These are phyloP conservation scores for Hyalella azteca DNA, from an alignment of 2,888 invertebrate species.

Conservation along the genomic window DNA sequence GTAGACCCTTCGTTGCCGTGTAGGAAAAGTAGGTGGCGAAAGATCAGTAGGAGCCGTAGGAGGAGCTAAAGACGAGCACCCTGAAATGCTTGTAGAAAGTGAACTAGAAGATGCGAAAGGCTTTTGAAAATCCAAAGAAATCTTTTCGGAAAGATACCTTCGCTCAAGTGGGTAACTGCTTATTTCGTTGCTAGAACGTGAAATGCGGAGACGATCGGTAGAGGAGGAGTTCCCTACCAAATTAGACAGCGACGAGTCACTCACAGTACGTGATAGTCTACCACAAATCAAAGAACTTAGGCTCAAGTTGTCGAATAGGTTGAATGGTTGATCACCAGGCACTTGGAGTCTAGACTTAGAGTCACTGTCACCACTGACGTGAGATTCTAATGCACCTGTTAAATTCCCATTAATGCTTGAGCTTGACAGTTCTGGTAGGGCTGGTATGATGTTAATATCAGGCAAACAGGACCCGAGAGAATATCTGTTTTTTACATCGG, in stretches of 20 bases:
- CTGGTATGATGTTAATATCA: background rate
- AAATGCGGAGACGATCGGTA: background rate
- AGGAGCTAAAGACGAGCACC: background rate
- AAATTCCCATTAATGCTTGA: background rate
- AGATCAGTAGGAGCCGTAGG: background rate
- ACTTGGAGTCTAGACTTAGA: background rate
- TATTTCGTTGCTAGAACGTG: background rate
- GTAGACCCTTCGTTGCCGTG: background rate
- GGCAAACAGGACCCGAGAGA: conserved; percentile 9
- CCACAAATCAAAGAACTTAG: background rate
- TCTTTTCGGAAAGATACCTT: background rate
- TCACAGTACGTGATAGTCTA: background rate
- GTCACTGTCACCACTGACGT: background rate
- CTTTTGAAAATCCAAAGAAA: background rate
- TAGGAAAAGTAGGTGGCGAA: background rate
- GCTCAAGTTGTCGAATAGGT: background rate
- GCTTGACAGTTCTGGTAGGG: background rate
- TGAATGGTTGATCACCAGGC: background rate
- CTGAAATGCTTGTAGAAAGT: background rate
- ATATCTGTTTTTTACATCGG: background rate
- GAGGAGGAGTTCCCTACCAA: background rate
- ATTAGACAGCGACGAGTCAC: background rate
- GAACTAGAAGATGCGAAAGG: background rate
- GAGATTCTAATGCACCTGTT: background rate
- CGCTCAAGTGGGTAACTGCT: background rate